Evolutionary conservation across 2,113 vertebrate species (phyloP).

Genomic region (Epinephelus moara): DNA sequence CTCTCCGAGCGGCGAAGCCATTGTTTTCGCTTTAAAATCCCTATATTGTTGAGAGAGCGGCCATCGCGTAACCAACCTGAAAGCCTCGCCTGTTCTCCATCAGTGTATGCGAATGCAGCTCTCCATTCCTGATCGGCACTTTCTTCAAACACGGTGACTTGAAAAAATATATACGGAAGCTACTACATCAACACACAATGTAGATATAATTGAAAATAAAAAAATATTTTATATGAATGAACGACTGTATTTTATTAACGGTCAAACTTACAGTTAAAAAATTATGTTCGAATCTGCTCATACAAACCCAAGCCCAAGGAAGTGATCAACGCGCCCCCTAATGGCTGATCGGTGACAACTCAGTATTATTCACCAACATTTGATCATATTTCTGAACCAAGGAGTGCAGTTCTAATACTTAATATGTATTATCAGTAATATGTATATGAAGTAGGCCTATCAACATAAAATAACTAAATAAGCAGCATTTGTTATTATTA

Average conservation of each 20-base stretch:
- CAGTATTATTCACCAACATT: not conserved
- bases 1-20: slow-evolving; percentile 26
- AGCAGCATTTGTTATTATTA: too few relatives aligned
- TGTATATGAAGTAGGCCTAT: too few relatives aligned
- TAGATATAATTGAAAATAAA: not conserved
- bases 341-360: not conserved
- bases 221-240: rapidly evolving
- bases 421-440: too few relatives aligned
- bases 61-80: slow-evolving; percentile 88
- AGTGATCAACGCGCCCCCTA: slow-evolving; percentile 39
- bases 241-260: rapidly evolving
- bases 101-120: slow-evolving; percentile 73
- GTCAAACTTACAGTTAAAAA: not conserved
- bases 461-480: too few relatives aligned
- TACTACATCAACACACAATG: rapidly evolving
- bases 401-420: not conserved
- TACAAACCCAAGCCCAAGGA: not conserved
- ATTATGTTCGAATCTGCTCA: slow-evolving; percentile 66
- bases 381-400: not conserved
- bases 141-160: slow-evolving; percentile 54
- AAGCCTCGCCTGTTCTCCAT: slow-evolving; percentile 89
- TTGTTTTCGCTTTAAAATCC: slow-evolving; percentile 71
- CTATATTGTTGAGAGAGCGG: slow-evolving; percentile 81
- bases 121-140: slow-evolving; percentile 61
- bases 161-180: rapidly evolving